phyloP scores from a whole-genome alignment of 35 echinoderm and acorn worm genomes.

The Ptychodera flava region DNA sequence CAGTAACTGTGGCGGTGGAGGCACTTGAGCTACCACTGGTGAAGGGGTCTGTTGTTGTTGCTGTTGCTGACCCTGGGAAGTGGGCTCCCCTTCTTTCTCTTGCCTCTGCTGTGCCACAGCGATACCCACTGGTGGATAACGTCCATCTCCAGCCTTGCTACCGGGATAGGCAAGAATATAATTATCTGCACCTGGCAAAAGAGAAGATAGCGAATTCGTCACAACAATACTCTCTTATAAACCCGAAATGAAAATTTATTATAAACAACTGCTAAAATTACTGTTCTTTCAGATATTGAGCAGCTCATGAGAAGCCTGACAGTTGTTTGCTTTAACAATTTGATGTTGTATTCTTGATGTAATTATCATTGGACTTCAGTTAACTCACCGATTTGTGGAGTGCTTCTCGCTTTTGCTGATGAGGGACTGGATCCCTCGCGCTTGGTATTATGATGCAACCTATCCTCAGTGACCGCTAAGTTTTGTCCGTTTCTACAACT shows the following conservation, averaged over 20 bases:
- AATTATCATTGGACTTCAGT: too few relatives aligned
- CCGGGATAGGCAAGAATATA: not conserved
- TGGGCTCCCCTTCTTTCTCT: conserved; percentile 38
- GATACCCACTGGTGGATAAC: conserved; percentile 80
- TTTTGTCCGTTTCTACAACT: not conserved
- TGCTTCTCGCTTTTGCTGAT: not conserved
- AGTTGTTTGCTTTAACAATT: too few relatives aligned
- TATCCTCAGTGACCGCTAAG: too few relatives aligned
- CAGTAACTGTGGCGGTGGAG: not conserved
- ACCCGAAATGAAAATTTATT: too few relatives aligned
- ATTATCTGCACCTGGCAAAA: not conserved
- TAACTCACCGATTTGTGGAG: not conserved
- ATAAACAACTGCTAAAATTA: too few relatives aligned
- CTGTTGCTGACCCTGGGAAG: not conserved
- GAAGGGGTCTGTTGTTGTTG: too few relatives aligned
- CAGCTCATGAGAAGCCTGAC: too few relatives aligned
- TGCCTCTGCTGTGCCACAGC: conserved; percentile 88
- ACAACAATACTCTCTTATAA: not conserved
- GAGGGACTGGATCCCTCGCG: not conserved
- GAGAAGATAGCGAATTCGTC: not conserved
- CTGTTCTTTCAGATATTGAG: too few relatives aligned
- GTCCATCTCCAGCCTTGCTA: not conserved
- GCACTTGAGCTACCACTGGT: not conserved
- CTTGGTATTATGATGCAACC: too few relatives aligned
- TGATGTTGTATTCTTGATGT: too few relatives aligned